Evolutionary conservation across 2,888 invertebrate species (phyloP).

Genomic region (Hyposoter dolosus): DNA sequence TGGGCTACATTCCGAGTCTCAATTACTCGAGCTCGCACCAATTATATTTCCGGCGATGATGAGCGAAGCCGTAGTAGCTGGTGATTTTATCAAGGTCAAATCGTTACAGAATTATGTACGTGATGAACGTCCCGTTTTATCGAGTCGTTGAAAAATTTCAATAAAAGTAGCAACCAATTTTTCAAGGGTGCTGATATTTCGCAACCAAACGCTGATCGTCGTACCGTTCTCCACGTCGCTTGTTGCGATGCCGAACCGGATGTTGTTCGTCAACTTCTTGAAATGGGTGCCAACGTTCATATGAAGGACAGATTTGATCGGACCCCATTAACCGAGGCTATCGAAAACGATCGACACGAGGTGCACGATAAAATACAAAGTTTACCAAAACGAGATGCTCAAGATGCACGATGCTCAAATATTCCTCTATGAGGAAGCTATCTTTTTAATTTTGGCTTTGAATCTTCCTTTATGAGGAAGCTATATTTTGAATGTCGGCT

Average conservation of each 20-base stretch:
- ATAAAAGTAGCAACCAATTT: neutral
- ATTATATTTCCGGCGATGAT: slow-evolving; percentile 90
- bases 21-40: slow-evolving; percentile 86
- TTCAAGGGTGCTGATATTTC: slow-evolving; percentile 90
- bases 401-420: too few relatives aligned
- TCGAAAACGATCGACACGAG: slow-evolving; percentile 87
- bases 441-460: too few relatives aligned
- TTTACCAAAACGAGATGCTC: too few relatives aligned
- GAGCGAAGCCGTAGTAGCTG: slow-evolving; percentile 87
- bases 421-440: too few relatives aligned
- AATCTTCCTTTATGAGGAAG: too few relatives aligned
- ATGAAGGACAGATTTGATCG: slow-evolving; percentile 90
- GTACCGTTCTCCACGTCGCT: slow-evolving; percentile 93
- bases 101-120: slow-evolving; percentile 83
- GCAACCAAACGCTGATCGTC: slow-evolving; percentile 90
- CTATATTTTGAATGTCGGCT: too few relatives aligned
- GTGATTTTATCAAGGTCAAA: slow-evolving; percentile 86
- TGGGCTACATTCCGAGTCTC: slow-evolving; percentile 86
- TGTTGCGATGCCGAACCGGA: slow-evolving; percentile 89
- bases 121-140: neutral
- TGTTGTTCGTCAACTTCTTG: slow-evolving; percentile 90
- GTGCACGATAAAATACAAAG: slow-evolving; percentile 70
- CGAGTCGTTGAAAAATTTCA: neutral
- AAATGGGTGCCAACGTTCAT: slow-evolving; percentile 94
- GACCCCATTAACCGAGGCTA: slow-evolving; percentile 90